Evolutionary conservation across 2,888 invertebrate genomes (phyloP), one percentile per base, ranked within the genome.

Genomic region (Coleophora deauratella): DNA sequence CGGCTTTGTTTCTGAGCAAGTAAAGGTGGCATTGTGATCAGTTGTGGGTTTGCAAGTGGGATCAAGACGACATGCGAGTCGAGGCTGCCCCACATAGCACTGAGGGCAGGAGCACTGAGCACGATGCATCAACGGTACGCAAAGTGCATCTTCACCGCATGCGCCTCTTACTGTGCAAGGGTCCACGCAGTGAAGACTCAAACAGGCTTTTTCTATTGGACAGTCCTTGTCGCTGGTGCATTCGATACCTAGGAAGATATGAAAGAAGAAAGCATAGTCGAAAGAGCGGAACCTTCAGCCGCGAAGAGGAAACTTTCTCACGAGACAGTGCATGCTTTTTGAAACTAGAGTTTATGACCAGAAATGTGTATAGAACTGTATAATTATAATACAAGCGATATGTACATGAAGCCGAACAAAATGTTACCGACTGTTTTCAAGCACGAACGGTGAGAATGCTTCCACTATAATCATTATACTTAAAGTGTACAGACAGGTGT

Each of bases 161-260:
- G 92, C 93, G 62, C 93, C 95, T 62, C 94, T 91, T 68, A 95
- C 89, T 67, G 91, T 91, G 87, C 96, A 97, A 54, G 96, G 96
- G 85, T 96, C 95, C 82, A 93, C 90, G 85, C 96, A 97, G 86
- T 93, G 93, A 82, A 92, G 91, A 87, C 93, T 93, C 85, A 95
- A 90, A 88, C 96, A 97, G 75, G 95, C 93, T 88, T 94, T 93
- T 87, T 96, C 95, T 86, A 92, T 92, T 58, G 94, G 91, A 87
- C 96, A 97, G 88, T 95, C 95, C 88, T 91, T 89, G 89, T 96
- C 95, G 85, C 91, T 91, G 88, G 91, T 91, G 88, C 96, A 96
- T 91, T 94, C 93, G 88, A 91, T 91, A 88, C 92, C 93, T 91
- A 87, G 76, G 86, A 87, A 85, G 84, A 84, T 77, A 76, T 80